Conservation (phyloP, 2,888 invertebrate species). For the Incurvaria masculella region DNA sequence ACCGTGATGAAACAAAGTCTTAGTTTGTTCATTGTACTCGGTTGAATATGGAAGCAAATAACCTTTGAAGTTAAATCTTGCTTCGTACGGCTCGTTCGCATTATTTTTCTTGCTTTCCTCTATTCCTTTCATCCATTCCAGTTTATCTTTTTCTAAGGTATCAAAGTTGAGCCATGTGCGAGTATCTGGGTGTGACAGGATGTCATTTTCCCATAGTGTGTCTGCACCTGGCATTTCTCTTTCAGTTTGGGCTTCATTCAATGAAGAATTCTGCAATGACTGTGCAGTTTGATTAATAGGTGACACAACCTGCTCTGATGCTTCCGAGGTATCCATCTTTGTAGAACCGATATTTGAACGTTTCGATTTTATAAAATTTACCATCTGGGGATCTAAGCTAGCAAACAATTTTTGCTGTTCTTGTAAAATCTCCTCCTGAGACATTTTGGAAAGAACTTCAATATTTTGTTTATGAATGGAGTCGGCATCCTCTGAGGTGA, state of each 20-base stretch:
- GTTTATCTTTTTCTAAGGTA: constrained; percentile 79
- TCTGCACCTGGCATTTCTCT: constrained; percentile 18
- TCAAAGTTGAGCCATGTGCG: constrained; percentile 84
- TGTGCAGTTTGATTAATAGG: constrained; percentile 1
- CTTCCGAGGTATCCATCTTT: constrained; percentile 32
- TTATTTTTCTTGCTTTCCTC: constrained; percentile 54
- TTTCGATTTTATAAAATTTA: constrained; percentile 60
- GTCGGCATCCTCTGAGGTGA: constrained; percentile 45
- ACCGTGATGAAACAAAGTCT: constrained; percentile 85
- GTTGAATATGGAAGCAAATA: constrained; percentile 69
- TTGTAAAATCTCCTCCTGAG: constrained; percentile 67
- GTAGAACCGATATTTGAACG: constrained; percentile 19
- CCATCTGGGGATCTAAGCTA: constrained; percentile 61
- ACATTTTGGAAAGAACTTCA: constrained; percentile 63
- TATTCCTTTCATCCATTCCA: constrained; percentile 81
- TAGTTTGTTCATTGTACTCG: constrained; percentile 53
- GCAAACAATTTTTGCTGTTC: constrained; percentile 67
- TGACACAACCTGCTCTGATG: constrained; percentile 14
- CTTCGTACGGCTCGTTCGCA: constrained; percentile 66
- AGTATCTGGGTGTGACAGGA: constrained; percentile 57
- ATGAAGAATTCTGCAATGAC: neutral
- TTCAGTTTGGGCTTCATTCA: constrained; percentile 1
- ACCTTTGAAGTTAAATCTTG: constrained; percentile 81
- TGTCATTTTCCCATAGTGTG: constrained; percentile 51
- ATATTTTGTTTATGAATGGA: constrained; percentile 75